Evolutionary conservation across 2,113 vertebrate genomes (phyloP), one percentile per base, ranked within the genome.

Genomic region (Pomatorhinus ruficollis): DNA sequence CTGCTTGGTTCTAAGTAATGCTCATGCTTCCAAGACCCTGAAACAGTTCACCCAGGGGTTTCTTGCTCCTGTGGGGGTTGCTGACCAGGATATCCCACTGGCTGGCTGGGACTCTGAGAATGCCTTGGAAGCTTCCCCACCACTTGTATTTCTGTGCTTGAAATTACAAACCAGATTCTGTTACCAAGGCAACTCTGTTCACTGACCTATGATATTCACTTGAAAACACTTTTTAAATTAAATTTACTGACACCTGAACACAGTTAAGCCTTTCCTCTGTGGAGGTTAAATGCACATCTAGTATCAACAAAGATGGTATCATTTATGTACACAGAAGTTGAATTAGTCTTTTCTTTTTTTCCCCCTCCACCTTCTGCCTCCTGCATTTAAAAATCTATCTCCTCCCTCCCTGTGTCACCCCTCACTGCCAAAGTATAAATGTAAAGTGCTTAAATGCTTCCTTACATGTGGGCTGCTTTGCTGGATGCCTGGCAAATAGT

Each of bases 121-220:
- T 11, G 64, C 97, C 95, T 97, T 96, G 87, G 54, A 86, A 92
- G 85, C 91, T 95, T 82, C 33, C 72, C 82, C 83, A 24, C 90
- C 95, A 97, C 98, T 98, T 98, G 98, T 94, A 96, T 97, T 89
- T 87, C 87, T 76, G 3, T 1, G 1, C 81, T 89, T 90, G 68
- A 84, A 94, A 87, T 94, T 65, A 52, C 28, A 22, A 87, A 68
- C 94, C 83, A 44, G 93, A 72, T 86, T 66, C 90, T 54, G 97
- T 98, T 97, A 78, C 98, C 98, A 98, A 98, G 97, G 97, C 95
- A 98, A 98, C 98, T 97, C 94, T 97, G 97, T 96, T 80, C 80
- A 53, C 81, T 96, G 86, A 93, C 90, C 91, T 89, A 33, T 79
- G 69, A 35, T 91, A 63, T 19, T 89, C 82, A 72, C 75, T 92